A percentile compares a stretch with the other conserved stretches of the same genome.
Evolutionary conservation across 2,888 invertebrate species (phyloP).

Genomic region (Gryllus longicercus): DNA sequence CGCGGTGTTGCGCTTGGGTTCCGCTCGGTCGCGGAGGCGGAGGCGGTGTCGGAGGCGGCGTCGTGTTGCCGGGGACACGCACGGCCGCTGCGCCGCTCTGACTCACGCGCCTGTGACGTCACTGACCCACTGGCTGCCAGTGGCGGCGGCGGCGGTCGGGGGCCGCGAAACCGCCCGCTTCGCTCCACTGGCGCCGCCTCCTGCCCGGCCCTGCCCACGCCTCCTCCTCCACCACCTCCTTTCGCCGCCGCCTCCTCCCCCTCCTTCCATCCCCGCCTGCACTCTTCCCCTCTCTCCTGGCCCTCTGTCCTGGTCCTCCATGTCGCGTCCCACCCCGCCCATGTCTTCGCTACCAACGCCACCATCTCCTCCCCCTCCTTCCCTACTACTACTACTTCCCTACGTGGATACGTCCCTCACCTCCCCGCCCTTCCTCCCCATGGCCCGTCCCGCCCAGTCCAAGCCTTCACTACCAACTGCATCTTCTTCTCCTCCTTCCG

Average conservation of each 20-base stretch:
- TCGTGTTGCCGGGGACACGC: too few relatives aligned
- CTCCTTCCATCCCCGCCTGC: neutral
- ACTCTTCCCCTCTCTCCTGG: neutral
- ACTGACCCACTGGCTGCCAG: neutral
- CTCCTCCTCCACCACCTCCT: neutral
- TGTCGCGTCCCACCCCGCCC: neutral
- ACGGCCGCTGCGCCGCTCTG: too few relatives aligned
- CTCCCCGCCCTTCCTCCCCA: too few relatives aligned
- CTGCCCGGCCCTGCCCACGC: neutral
- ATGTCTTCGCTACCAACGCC: neutral
- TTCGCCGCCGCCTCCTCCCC: neutral
- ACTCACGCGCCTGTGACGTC: too few relatives aligned
- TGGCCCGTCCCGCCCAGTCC: neutral
- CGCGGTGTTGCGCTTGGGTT: too few relatives aligned
- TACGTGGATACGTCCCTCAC: too few relatives aligned
- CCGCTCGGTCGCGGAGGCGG: too few relatives aligned
- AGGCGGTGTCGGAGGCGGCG: too few relatives aligned
- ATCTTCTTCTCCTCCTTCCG: neutral
- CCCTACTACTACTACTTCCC: neutral
- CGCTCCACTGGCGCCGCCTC: too few relatives aligned
- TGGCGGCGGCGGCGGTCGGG: neutral
- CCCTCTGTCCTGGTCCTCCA: neutral
- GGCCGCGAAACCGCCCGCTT: neutral
- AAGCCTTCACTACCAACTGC: too few relatives aligned
- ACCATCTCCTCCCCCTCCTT: neutral